Conservation (phyloP, 2,888 invertebrate species). For the Aricia artaxerxes region DNA sequence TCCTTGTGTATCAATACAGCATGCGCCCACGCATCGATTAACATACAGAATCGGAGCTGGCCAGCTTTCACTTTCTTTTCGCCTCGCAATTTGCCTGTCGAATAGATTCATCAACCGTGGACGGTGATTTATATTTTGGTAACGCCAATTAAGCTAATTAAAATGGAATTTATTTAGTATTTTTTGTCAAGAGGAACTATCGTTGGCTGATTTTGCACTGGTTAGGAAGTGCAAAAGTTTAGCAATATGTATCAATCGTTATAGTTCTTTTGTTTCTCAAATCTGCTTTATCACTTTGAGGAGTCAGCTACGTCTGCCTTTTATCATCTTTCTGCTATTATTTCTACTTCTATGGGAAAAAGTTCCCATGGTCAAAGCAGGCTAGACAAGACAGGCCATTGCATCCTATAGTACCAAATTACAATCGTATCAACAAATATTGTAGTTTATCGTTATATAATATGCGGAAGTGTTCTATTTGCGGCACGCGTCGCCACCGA, state of each 20-base stretch:
- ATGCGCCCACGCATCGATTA: constrained; percentile 56
- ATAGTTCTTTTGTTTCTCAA: no score
- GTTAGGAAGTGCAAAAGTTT: no score
- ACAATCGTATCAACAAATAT: constrained; percentile 22
- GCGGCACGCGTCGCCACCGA: constrained; percentile 6
- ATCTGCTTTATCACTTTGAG: no score
- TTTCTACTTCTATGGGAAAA: neutral
- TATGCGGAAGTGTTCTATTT: constrained; percentile 29
- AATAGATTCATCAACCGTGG: constrained; percentile 10
- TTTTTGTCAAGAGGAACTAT: neutral
- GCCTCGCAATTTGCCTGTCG: constrained; percentile 22
- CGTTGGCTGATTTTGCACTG: neutral
- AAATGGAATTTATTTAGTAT: neutral
- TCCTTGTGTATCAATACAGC: constrained; percentile 38
- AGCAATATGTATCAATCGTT: no score
- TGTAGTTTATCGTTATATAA: constrained; percentile 29
- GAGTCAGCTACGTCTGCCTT: no score
- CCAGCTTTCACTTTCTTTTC: constrained; percentile 65
- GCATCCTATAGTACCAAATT: neutral
- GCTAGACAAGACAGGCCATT: neutral
- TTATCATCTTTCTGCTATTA: no score
- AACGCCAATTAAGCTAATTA: constrained; percentile 16
- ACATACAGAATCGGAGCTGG: constrained; percentile 57
- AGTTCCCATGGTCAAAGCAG: neutral
- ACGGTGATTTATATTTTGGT: constrained; percentile 12